These are phyloP conservation scores for Troilus luridus DNA, from an alignment of 2,888 invertebrate species.

Conservation along the genomic window DNA sequence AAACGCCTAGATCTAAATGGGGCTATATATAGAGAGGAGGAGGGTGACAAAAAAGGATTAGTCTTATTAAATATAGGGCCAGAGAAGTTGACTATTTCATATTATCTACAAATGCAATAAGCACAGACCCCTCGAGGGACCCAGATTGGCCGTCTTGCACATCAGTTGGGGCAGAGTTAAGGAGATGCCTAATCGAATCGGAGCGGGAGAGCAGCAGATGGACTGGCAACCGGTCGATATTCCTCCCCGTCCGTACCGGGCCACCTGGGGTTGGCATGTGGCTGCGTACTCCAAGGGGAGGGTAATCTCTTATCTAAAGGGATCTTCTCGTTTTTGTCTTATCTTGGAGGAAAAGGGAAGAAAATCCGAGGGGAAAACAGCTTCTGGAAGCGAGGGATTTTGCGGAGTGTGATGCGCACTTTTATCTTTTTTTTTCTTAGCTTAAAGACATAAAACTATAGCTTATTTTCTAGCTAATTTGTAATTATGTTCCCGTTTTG, in stretches of 20 bases:
- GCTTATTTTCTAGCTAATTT: too few species aligned
- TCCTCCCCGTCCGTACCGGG: neutral
- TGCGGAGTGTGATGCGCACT: neutral
- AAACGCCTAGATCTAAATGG: neutral
- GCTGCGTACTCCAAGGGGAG: neutral
- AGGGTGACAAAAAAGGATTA: conserved; percentile 47
- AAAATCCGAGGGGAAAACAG: neutral
- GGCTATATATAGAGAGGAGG: neutral
- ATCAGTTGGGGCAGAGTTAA: conserved; percentile 38
- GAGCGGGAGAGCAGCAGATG: conserved; percentile 6
- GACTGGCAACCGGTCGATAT: conserved; percentile 40
- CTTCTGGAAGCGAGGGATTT: neutral
- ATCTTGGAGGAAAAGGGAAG: neutral
- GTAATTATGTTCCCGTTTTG: too few species aligned
- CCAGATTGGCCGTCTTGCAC: neutral
- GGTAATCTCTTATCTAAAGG: neutral
- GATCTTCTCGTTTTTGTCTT: neutral
- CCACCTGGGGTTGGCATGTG: conserved; percentile 33
- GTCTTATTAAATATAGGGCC: conserved; percentile 26
- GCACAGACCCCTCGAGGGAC: neutral
- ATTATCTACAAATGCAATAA: conserved; percentile 43
- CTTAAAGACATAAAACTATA: too few species aligned
- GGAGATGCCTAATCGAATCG: conserved; percentile 39
- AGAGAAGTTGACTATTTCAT: conserved; percentile 38
- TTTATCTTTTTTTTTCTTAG: neutral